Conservation (phyloP, 2,888 invertebrate species). For the Ypsolopha scabrella region DNA sequence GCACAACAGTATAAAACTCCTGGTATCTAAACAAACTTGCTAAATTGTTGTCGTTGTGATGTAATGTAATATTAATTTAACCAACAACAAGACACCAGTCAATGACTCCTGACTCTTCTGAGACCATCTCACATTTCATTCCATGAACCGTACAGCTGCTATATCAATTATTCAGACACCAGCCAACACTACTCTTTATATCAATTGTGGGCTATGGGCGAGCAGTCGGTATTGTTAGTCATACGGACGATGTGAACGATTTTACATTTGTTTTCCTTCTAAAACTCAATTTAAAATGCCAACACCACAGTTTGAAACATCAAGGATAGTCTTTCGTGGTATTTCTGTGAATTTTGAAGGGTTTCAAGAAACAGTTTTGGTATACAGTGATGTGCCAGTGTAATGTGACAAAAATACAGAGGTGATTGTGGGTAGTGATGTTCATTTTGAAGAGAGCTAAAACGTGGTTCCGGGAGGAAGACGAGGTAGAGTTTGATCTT, state of each 20-base stretch:
- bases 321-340: too few species aligned
- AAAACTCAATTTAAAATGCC: neutral
- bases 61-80: too few species aligned
- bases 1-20: too few species aligned
- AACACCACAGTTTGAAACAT: too few species aligned
- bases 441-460: slow-evolving; percentile 42
- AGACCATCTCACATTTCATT: too few species aligned
- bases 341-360: neutral
- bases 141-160: too few species aligned
- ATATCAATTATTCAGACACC: too few species aligned
- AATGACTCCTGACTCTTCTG: too few species aligned
- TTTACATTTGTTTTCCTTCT: neutral
- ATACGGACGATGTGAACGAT: neutral
- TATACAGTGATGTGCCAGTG: neutral
- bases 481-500: too few species aligned
- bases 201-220: neutral
- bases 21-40: too few species aligned
- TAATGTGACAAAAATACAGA: slow-evolving; percentile 9
- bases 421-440: slow-evolving; percentile 20
- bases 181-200: neutral
- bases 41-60: too few species aligned
- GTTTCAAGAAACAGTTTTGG: neutral
- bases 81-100: too few species aligned
- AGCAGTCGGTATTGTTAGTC: neutral
- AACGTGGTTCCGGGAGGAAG: slow-evolving; percentile 55